phyloP scores from a whole-genome alignment of 2,888 invertebrate species.

The Drosophila multiciliata region DNA sequence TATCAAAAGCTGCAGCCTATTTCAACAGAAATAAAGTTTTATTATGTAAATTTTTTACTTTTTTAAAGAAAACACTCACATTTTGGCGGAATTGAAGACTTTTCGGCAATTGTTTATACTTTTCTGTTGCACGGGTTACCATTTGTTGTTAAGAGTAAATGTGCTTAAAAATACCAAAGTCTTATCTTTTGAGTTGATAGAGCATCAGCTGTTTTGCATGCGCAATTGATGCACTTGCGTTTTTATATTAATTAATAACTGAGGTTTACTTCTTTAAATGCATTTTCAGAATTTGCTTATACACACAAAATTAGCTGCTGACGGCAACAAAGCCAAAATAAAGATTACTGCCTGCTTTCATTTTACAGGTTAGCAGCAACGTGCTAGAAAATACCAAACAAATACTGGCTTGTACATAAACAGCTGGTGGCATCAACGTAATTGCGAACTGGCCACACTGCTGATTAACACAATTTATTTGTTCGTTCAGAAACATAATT shows the following conservation, averaged over 20 bases:
- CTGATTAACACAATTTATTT: neutral
- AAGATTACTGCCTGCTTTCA: too few relatives aligned
- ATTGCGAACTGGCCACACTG: conserved; percentile 13
- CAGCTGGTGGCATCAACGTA: neutral
- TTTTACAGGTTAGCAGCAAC: neutral
- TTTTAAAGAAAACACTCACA: conserved; percentile 11
- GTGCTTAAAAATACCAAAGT: conserved; percentile 37
- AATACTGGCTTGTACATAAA: neutral
- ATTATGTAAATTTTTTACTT: neutral
- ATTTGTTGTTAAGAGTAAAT: conserved; percentile 2
- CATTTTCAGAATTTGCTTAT: neutral
- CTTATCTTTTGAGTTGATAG: neutral
- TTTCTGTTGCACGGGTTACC: conserved; percentile 12
- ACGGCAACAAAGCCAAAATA: neutral
- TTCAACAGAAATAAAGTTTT: neutral
- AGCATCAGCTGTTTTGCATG: conserved; percentile 29
- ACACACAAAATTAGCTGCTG: neutral
- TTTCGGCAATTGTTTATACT: conserved; percentile 41
- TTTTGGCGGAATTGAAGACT: conserved; percentile 14
- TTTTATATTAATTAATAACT: neutral
- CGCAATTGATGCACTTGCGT: neutral
- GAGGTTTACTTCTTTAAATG: neutral
- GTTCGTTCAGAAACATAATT: neutral
- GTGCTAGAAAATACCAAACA: neutral
- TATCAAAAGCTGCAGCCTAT: conserved; percentile 7